Conservation (phyloP, 2,797 vertebrate species). For the Sebastes minor region DNA sequence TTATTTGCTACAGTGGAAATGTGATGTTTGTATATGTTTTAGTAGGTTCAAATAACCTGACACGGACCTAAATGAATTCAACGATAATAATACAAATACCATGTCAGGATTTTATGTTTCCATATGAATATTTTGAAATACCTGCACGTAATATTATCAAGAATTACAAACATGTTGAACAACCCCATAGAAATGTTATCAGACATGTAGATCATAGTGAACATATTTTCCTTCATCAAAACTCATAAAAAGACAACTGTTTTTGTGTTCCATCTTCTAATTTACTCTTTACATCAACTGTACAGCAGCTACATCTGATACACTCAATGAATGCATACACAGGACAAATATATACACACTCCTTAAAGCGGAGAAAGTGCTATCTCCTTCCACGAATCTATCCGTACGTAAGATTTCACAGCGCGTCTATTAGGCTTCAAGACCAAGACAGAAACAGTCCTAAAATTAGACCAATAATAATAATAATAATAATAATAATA, state of each 20-base stretch:
- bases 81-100: neutral
- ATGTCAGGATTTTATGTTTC: neutral
- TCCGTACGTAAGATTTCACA: slow-evolving; percentile 62
- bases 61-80: neutral
- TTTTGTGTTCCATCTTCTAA: slow-evolving; percentile 40
- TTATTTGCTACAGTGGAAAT: neutral
- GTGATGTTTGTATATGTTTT: neutral
- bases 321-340: slow-evolving; percentile 38
- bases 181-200: neutral
- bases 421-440: slow-evolving; percentile 54
- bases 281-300: slow-evolving; percentile 65
- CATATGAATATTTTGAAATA: neutral
- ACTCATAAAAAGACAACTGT: slow-evolving; percentile 46
- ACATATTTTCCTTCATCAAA: neutral
- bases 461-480: slow-evolving; percentile 31
- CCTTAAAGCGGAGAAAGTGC: slow-evolving; percentile 76
- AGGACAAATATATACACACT: slow-evolving; percentile 68
- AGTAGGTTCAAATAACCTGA: neutral
- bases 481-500: slow-evolving; percentile 22
- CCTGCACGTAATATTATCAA: neutral
- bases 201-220: neutral
- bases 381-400: slow-evolving; percentile 75
- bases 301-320: slow-evolving; percentile 63
- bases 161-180: neutral
- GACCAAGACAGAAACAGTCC: slow-evolving; percentile 32